phyloP scores from a whole-genome alignment of 2,797 vertebrate genomes.

The Silurus lanzhouensis region DNA sequence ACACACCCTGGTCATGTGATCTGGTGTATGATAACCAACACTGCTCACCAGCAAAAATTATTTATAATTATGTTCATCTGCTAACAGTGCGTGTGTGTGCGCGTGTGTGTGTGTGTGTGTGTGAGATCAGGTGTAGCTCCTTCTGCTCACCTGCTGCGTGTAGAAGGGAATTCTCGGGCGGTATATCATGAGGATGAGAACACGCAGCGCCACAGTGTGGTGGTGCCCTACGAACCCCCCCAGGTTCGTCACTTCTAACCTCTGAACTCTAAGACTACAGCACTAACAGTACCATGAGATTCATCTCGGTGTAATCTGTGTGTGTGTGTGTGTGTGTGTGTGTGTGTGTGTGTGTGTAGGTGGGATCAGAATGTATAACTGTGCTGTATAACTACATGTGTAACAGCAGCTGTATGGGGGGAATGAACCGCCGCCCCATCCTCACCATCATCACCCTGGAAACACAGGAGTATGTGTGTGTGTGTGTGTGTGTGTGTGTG shows the following conservation, averaged over 20 bases:
- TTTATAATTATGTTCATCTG: neutral
- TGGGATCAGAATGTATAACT: conserved; percentile 70
- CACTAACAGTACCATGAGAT: neutral
- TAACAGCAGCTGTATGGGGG: conserved; percentile 79
- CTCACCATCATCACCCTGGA: conserved; percentile 77
- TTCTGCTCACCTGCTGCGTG: conserved; percentile 72
- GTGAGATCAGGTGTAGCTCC: conserved; percentile 64
- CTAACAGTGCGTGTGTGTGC: neutral
- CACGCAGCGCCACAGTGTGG: conserved; percentile 73
- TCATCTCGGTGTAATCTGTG: neutral
- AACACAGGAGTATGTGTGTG: conserved; percentile 61
- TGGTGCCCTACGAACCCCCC: conserved; percentile 72
- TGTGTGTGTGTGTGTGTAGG: conserved; percentile 55
- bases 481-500: neutral
- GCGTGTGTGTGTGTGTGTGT: conserved; percentile 7
- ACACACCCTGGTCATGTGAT: neutral
- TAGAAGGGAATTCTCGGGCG: conserved; percentile 72
- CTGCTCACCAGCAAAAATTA: neutral
- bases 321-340: neutral
- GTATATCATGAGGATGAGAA: conserved; percentile 63
- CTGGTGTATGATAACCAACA: neutral
- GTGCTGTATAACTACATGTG: conserved; percentile 79
- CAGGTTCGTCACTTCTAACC: conserved; percentile 63
- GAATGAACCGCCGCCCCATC: conserved; percentile 78
- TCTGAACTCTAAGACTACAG: neutral